Evolutionary conservation across 2,797 vertebrate genomes (phyloP).

Genomic region (Cyprinodon diabolis): DNA sequence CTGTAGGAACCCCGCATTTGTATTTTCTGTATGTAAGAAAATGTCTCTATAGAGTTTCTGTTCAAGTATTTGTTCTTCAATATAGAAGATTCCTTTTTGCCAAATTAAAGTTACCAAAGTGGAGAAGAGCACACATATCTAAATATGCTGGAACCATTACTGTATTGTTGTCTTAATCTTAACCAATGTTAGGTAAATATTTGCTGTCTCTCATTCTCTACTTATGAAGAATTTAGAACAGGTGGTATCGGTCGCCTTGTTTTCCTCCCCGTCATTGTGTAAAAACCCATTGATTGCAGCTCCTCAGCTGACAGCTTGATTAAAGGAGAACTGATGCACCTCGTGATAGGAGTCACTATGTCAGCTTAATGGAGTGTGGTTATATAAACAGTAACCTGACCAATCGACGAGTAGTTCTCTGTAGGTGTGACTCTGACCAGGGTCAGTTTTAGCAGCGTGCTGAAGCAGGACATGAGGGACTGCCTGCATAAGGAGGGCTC

Average conservation of each 20-base stretch:
- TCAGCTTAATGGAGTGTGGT: slow-evolving; percentile 69
- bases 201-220: background rate
- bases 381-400: slow-evolving; percentile 62
- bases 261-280: slow-evolving; percentile 53
- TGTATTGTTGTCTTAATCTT: background rate
- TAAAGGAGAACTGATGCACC: slow-evolving; percentile 63
- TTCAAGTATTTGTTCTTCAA: too few species aligned
- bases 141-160: too few species aligned
- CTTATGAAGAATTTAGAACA: slow-evolving; percentile 21
- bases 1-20: too few species aligned
- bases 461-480: background rate
- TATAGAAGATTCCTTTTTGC: too few species aligned
- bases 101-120: background rate
- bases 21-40: too few species aligned
- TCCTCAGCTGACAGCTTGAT: slow-evolving; percentile 63
- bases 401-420: slow-evolving; percentile 34
- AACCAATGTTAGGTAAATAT: background rate
- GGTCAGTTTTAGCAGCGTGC: background rate
- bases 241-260: slow-evolving; percentile 34
- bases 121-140: background rate
- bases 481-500: slow-evolving; percentile 7
- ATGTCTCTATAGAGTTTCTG: too few species aligned
- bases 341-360: slow-evolving; percentile 47
- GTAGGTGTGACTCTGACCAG: slow-evolving; percentile 24
- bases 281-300: slow-evolving; percentile 67